Evolutionary conservation across 2,797 vertebrate genomes (phyloP).

Genomic region (Rhinoraja longicauda): DNA sequence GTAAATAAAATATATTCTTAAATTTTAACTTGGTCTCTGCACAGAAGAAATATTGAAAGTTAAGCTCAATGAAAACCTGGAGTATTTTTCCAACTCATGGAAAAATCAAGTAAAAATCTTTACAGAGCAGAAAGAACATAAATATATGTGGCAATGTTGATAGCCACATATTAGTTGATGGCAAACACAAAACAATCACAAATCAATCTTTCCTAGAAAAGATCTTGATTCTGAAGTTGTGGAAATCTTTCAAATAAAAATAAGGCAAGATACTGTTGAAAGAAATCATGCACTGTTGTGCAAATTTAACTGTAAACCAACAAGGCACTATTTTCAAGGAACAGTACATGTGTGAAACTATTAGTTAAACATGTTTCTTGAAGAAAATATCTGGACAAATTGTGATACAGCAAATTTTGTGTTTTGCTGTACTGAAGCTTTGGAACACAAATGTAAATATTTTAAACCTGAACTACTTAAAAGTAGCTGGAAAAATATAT

Average conservation of each 20-base stretch:
- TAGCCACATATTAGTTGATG: neutral
- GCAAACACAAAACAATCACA: neutral
- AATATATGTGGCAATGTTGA: neutral
- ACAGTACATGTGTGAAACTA: neutral
- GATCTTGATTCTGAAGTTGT: neutral
- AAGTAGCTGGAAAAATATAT: neutral
- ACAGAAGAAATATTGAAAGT: neutral
- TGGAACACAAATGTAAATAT: neutral
- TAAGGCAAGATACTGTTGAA: conserved; percentile 18
- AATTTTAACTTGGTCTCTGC: neutral
- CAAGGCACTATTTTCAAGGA: conserved; percentile 28
- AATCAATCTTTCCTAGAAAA: conserved; percentile 2
- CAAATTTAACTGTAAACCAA: conserved; percentile 26
- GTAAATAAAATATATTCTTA: neutral
- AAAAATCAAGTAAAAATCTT: neutral
- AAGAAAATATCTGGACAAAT: neutral
- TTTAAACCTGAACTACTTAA: conserved; percentile 25
- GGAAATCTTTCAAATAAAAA: neutral
- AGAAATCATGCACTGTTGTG: neutral
- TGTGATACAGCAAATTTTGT: neutral
- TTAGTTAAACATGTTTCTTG: conserved; percentile 22
- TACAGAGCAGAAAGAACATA: neutral
- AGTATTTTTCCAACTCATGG: neutral
- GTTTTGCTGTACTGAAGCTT: neutral
- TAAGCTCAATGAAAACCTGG: neutral